Evolutionary conservation across 2,888 invertebrate genomes (phyloP).

Genomic region (Sarcophaga caerulescens): DNA sequence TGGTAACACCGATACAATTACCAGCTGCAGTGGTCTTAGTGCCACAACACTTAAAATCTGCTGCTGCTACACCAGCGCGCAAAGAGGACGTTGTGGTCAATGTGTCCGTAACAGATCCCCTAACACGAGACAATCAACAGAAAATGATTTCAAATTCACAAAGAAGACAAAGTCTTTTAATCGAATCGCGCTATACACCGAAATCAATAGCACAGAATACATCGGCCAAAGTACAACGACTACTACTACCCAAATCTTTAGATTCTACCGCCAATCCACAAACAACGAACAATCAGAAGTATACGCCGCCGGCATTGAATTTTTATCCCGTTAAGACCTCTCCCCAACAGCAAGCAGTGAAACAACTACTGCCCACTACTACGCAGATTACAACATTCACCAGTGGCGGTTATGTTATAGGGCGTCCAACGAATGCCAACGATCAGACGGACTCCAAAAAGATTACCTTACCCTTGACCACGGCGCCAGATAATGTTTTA

Average conservation of each 20-base stretch:
- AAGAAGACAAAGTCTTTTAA: constrained; percentile 65
- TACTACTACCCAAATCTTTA: neutral
- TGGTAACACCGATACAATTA: constrained; percentile 57
- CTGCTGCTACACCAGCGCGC: constrained; percentile 16
- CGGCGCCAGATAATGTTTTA: constrained; percentile 67
- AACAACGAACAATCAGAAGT: neutral
- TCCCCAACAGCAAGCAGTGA: constrained; percentile 12
- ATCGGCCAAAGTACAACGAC: neutral
- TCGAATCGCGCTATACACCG: constrained; percentile 67
- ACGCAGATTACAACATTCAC: constrained; percentile 68
- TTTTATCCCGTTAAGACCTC: constrained; percentile 35
- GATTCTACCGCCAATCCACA: neutral
- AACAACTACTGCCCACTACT: constrained; percentile 59
- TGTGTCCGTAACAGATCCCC: constrained; percentile 73
- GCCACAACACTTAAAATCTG: constrained; percentile 21
- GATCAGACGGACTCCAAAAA: constrained; percentile 38
- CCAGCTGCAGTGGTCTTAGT: constrained; percentile 43
- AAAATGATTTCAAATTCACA: constrained; percentile 71
- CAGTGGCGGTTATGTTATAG: constrained; percentile 70
- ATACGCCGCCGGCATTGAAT: constrained; percentile 16
- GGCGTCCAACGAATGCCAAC: constrained; percentile 35
- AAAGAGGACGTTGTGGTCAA: constrained; percentile 73
- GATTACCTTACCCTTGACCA: constrained; percentile 6
- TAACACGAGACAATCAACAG: constrained; percentile 72
- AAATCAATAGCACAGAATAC: constrained; percentile 68